Evolutionary conservation across 1,140 invertebrate species (phyloP).

Genomic region (Lepidostoma basale): DNA sequence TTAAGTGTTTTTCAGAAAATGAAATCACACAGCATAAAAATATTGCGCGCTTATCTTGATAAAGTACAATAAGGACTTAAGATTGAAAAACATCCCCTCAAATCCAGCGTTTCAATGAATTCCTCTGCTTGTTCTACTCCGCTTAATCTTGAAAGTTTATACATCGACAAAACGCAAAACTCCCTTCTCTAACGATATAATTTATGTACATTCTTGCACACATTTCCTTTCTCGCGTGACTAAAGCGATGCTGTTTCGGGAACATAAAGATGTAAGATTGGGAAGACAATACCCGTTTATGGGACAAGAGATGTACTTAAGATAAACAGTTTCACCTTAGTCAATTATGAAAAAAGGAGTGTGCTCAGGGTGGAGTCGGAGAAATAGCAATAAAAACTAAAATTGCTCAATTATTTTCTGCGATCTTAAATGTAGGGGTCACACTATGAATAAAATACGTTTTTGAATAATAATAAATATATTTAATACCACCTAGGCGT

Average conservation of each 20-base stretch:
- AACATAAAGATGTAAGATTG: constrained; percentile 23
- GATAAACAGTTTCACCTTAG: constrained; percentile 10
- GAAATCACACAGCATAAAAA: no score
- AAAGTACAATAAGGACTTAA: no score
- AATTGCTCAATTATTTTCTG: background rate
- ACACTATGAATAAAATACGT: background rate
- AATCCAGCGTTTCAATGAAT: no score
- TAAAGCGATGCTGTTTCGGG: constrained; percentile 3
- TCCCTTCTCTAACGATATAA: no score
- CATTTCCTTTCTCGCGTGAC: background rate
- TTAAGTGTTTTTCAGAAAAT: no score
- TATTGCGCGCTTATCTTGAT: no score
- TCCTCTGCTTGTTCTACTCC: background rate
- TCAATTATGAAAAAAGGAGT: constrained; percentile 14
- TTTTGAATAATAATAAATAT: background rate
- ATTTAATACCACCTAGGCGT: no score
- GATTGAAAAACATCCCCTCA: no score
- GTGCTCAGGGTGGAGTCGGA: background rate
- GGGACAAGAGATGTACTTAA: constrained; percentile 23
- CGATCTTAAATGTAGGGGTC: background rate
- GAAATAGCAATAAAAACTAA: constrained; percentile 1
- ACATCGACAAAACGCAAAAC: no score
- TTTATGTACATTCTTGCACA: constrained; percentile 4
- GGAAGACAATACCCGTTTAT: constrained; percentile 23
- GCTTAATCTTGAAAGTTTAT: no score